phyloP scores from a whole-genome alignment of 2,113 vertebrate genomes.

The Bubo bubo region DNA sequence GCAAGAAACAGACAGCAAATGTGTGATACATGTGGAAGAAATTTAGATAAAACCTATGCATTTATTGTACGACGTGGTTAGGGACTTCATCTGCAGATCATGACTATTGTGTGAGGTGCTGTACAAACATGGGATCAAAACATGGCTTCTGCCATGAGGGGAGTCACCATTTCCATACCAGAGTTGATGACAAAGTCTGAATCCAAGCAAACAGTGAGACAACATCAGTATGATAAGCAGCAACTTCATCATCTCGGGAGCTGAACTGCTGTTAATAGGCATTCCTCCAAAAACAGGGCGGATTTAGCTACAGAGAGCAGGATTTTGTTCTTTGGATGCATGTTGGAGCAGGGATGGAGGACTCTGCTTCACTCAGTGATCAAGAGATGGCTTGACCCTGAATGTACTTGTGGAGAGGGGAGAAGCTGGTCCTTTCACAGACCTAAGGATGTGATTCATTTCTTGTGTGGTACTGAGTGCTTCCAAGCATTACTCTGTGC shows the following conservation, averaged over 20 bases:
- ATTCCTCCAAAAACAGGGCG: not conserved
- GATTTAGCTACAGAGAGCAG: not conserved
- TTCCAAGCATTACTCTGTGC: not conserved
- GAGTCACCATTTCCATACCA: not conserved
- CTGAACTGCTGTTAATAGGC: not conserved
- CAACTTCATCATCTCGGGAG: not conserved
- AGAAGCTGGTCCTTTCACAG: not conserved
- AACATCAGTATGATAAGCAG: not conserved
- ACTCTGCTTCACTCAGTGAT: not conserved
- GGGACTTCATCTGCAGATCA: not conserved
- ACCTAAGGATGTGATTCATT: not conserved
- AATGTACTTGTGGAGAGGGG: not conserved
- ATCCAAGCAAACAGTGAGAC: not conserved
- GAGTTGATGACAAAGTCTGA: not conserved
- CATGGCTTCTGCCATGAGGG: accelerated
- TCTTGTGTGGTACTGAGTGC: not conserved
- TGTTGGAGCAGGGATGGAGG: not conserved
- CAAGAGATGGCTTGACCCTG: not conserved
- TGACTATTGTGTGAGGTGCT: not conserved
- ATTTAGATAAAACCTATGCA: not conserved
- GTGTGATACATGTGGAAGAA: not conserved
- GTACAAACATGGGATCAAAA: not conserved
- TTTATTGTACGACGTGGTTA: not conserved
- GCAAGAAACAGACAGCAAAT: not conserved
- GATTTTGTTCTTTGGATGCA: not conserved